Base-by-base conservation (phyloP, 2,888 invertebrate species). In the Drosophila algonquin region DNA sequence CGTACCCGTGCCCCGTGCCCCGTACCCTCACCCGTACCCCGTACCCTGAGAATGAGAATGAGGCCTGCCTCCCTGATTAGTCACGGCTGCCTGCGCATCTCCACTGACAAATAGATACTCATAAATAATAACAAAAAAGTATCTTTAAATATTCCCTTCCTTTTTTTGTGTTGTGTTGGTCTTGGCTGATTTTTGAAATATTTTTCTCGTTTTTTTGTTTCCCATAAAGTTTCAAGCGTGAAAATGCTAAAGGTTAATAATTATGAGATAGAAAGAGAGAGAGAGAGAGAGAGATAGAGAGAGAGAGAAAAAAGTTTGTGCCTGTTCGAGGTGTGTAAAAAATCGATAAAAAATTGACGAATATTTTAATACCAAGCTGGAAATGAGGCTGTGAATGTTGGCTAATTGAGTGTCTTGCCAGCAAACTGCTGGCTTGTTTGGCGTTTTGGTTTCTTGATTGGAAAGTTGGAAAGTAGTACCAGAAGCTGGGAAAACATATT, bases 191-290 rank as follows among this genome's bases (percentile, higher is more conserved):
- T 57, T 70, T 63, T 64, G 7, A 30, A 30, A 30, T 30, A 30
- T 30, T 30, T 30, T 8, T 30, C 30, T 30, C 27, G 27, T 75
- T 69, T 79, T 40, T 63, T 35, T 57, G 58, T 59, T 82, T 85
- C 87, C 73, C 83, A 87, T 71, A 67, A 72, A 51, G 58, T 56
- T 40, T 72, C 76, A 82, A 77, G 85, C 85, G 80, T 85, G 82
- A 87, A 85, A 85, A 85, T 87, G 85, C 68, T 82, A 80, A 80
- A 81, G 85, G 87, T 87, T 80, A 87, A 80, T 84, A 80, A 80
- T 79, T 81, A 87, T 69, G 81, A 59, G n/a, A 55, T 45, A 48
- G 53, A 59, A 52, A 63, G 27, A 24, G 5, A 24, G 24, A 3
- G 24, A 24, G 5, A 24, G 24, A 24, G 24, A 24, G 18, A 18